These are phyloP conservation scores for Cyclura pinguis DNA, from an alignment of 2,797 vertebrate species.

Conservation along the genomic window DNA sequence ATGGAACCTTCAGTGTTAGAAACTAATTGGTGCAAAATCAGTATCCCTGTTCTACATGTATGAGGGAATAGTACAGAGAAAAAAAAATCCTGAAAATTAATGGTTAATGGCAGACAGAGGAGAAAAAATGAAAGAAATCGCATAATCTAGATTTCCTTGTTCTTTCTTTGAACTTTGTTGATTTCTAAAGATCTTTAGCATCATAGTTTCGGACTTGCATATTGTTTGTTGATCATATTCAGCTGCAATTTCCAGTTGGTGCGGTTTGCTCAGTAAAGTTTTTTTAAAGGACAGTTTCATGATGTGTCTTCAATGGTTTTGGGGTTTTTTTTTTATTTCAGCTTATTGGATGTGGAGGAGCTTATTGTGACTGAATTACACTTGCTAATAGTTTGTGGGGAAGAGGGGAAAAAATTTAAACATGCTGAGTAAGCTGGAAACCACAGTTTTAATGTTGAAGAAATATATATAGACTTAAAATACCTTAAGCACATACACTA, in stretches of 20 bases:
- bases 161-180: constrained; percentile 40
- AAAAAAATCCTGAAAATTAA: neutral
- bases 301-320: constrained; percentile 13
- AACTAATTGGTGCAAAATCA: neutral
- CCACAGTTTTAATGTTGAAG: neutral
- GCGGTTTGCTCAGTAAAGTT: constrained; percentile 45
- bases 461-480: neutral
- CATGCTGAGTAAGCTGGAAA: neutral
- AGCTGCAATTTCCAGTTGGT: neutral
- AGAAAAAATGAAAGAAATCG: constrained; percentile 7
- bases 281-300: constrained; percentile 4
- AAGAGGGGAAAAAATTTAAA: neutral
- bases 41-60: constrained; percentile 19
- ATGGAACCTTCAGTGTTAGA: constrained; percentile 6
- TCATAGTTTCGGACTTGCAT: constrained; percentile 16
- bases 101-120: neutral
- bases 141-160: neutral
- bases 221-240: constrained; percentile 10
- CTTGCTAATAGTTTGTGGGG: no score
- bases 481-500: neutral
- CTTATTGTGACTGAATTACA: no score
- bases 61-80: neutral
- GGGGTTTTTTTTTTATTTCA: neutral
- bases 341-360: neutral
- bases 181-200: constrained; percentile 36